Evolutionary conservation across 2,888 invertebrate species (phyloP), one percentile per base, ranked within the genome.

Genomic region (Ormia ochracea): DNA sequence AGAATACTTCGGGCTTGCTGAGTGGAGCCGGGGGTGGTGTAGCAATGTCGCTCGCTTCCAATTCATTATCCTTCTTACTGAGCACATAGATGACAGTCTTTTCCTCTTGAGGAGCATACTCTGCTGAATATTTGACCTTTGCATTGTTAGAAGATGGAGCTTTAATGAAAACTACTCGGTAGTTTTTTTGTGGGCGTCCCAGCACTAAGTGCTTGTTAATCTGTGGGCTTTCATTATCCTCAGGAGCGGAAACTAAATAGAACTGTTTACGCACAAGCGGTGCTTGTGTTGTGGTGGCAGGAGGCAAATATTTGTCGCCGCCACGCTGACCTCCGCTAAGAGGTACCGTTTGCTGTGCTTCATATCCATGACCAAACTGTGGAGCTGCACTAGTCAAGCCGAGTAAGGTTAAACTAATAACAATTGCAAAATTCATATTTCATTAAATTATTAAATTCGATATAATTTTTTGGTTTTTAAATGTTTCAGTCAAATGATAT

Each of bases 51-150:
- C 82, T 82, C 21, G 87, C 86, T 78, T 88, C 83, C 81, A 89
- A 52, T 73, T 87, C 88, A 3, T 86, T 83, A 9, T 86, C 86
- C 84, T 90, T 90, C 82, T 90, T 88, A 83, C 85, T 87, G 66
- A 90, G 84, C 28, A 90, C 89, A 83, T 89, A 90, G 76, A 90
- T 89, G 76, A 89, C 88, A 4, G 90, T 90, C 85, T 90, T 90
- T 83, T 90, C 90, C 81, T 90, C 89, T 78, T 86, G 86, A 65
- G 89, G 88, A 5, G 88, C 88, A 75, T 86, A 86, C 75, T 88
- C 88, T 12, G 88, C 89, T 3, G 89, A 86, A 9, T 89, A 86
- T 45, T 86, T 86, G 0, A 87, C 84, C 14, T 87, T 87, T 56
- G 82, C 84, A 74, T 84, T 85, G 0, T 86, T 84, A 3, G 86